A percentile compares a stretch with the other conserved stretches of the same genome.
phyloP scores from a whole-genome alignment of 2,797 vertebrate genomes.

The Oryzias dopingdopingensis region DNA sequence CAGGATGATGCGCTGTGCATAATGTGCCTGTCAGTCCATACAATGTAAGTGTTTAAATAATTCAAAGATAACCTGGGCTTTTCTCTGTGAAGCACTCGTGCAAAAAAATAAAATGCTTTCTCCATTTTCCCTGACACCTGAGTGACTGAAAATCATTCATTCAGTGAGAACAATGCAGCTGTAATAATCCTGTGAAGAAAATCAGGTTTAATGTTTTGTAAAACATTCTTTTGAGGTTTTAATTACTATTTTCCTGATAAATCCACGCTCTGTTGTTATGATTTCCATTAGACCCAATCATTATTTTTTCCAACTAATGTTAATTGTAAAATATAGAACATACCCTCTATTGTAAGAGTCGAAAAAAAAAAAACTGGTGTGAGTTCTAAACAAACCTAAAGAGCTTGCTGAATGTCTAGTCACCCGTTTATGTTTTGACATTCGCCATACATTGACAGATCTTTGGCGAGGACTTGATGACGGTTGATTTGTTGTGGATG shows the following conservation, averaged over 20 bases:
- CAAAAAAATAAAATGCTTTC: neutral
- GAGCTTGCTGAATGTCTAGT: slow-evolving; percentile 14
- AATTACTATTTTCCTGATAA: too few species aligned
- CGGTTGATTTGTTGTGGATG: slow-evolving; percentile 64
- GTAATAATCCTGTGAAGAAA: too few species aligned
- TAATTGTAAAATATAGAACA: slow-evolving; percentile 1
- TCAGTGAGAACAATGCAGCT: too few species aligned
- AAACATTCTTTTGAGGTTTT: neutral
- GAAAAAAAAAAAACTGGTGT: slow-evolving; percentile 2
- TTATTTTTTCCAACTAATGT: neutral
- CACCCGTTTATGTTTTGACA: slow-evolving; percentile 27
- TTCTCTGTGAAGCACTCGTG: neutral
- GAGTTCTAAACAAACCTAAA: slow-evolving; percentile 6
- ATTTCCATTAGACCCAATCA: neutral
- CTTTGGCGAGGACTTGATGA: slow-evolving; percentile 45
- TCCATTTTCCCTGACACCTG: too few species aligned
- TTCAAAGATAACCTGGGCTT: neutral
- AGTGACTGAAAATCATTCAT: too few species aligned
- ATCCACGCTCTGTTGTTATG: slow-evolving; percentile 3
- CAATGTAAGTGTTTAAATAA: neutral
- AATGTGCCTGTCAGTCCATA: neutral
- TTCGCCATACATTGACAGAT: slow-evolving; percentile 43
- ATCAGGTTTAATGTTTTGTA: neutral
- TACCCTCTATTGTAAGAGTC: neutral
- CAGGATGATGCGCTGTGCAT: neutral